phyloP scores from a whole-genome alignment of 2,113 vertebrate species.

The Paramormyrops kingsleyae region DNA sequence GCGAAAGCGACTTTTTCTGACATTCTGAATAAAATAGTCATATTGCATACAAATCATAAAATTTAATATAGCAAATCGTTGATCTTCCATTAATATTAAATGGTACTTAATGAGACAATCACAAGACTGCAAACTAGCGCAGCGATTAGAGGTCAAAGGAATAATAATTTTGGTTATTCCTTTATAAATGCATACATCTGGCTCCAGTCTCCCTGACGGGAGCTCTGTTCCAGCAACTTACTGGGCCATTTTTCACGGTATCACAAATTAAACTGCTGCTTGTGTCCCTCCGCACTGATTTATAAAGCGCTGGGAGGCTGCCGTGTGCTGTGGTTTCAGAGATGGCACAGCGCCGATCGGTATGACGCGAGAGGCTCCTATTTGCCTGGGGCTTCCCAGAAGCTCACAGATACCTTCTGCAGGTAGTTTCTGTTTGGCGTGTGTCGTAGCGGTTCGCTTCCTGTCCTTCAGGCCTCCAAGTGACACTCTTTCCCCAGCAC shows the following conservation, averaged over 20 bases:
- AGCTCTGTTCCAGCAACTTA: neutral
- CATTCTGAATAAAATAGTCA: neutral
- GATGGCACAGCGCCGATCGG: neutral
- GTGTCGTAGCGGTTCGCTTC: neutral
- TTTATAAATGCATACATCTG: neutral
- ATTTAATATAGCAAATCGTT: neutral
- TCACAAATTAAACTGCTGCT: neutral
- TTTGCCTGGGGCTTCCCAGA: neutral
- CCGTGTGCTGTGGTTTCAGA: neutral
- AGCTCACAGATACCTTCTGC: neutral
- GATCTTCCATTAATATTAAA: neutral
- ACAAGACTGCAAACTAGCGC: neutral
- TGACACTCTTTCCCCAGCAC: neutral
- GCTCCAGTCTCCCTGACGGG: neutral
- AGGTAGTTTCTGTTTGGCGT: neutral
- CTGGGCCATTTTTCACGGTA: neutral
- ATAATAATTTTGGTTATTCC: neutral
- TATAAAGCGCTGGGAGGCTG: neutral
- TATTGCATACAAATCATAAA: neutral
- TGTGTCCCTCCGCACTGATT: neutral
- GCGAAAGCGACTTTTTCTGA: neutral
- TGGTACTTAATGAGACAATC: neutral
- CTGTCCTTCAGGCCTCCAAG: neutral
- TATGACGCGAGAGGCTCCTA: neutral
- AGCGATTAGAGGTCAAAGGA: neutral